Base-by-base conservation (phyloP, 2,797 vertebrate genomes). In the Girardinus metallicus region DNA sequence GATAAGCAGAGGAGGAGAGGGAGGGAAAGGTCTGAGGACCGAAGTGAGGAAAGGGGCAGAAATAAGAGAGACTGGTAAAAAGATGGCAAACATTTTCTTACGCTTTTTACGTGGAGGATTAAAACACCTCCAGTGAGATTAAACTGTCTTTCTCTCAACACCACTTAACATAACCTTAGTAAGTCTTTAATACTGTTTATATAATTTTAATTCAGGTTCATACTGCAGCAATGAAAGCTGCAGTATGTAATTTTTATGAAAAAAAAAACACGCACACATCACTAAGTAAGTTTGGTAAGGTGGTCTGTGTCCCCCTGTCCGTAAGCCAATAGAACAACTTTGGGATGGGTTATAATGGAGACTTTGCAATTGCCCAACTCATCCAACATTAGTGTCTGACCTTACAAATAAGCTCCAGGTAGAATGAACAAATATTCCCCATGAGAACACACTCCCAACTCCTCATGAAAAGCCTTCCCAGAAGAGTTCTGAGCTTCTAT, bases 1-100 rank as follows among this genome's bases (percentile, higher is more conserved):
- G 77, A 81, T 43, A 55, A 76, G 79, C 80, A 85, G 76, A 83
- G 70, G 83, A 83, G 84, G 16, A 31, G 47, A 10, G 43, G 36
- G 26, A 39, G n/a, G 47, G 26, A 41, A 21, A 23, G 36, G 64
- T 41, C 57, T 47, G n/a, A 36, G 57, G 57, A 44, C 49, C 21
- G 7, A 4, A 47, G 29, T 41, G 31, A 47, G 72, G 51, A 68
- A 86, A 77, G 70, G 71, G 64, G 76, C 8, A 84, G 76, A 78
- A 79, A 76, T 66, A 80, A 70, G 83, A 66, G 80, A 2, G 78
- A 85, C 82, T 76, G 75, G 76, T 91, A 91, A 92, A 43, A 90
- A 89, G 89, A 88, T 49, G n/a, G 31, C 44, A 34, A 66, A 66
- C 9, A 18, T 64, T 64, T 18, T 68, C 64, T 5, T 68, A 6